Conservation (phyloP, 2,888 invertebrate genomes). For the Drosophila paramelanica region DNA sequence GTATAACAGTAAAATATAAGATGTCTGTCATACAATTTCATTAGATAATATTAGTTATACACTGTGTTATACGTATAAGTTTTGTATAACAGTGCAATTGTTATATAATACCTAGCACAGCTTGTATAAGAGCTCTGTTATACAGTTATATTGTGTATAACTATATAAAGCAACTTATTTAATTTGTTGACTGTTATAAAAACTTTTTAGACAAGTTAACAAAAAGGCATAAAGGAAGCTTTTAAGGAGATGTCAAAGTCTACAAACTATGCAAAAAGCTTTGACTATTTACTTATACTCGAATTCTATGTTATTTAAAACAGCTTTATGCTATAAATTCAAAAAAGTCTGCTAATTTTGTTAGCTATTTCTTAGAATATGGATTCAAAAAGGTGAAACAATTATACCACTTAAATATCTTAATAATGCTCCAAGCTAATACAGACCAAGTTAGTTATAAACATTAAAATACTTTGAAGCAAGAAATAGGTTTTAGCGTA, state of each 20-base stretch:
- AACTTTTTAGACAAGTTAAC: too few species aligned
- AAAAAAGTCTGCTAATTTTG: neutral
- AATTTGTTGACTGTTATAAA: neutral
- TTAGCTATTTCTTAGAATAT: too few species aligned
- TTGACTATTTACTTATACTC: neutral
- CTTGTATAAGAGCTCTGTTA: neutral
- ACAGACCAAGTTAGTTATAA: too few species aligned
- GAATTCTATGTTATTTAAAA: neutral
- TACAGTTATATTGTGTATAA: neutral
- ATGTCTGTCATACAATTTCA: neutral
- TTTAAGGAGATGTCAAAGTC: neutral
- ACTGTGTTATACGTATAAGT: neutral
- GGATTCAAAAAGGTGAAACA: too few species aligned
- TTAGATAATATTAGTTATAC: neutral
- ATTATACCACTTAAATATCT: too few species aligned
- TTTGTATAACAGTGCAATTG: neutral
- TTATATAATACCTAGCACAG: neutral
- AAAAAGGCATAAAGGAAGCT: constrained; percentile 23
- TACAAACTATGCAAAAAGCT: neutral
- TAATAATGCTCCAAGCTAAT: too few species aligned
- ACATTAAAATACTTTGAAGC: too few species aligned
- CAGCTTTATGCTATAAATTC: neutral
- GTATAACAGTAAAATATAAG: neutral
- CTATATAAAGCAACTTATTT: neutral
- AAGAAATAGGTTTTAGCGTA: too few species aligned